Conservation (phyloP, 2,113 vertebrate genomes). For the Aldabrachelys gigantea region DNA sequence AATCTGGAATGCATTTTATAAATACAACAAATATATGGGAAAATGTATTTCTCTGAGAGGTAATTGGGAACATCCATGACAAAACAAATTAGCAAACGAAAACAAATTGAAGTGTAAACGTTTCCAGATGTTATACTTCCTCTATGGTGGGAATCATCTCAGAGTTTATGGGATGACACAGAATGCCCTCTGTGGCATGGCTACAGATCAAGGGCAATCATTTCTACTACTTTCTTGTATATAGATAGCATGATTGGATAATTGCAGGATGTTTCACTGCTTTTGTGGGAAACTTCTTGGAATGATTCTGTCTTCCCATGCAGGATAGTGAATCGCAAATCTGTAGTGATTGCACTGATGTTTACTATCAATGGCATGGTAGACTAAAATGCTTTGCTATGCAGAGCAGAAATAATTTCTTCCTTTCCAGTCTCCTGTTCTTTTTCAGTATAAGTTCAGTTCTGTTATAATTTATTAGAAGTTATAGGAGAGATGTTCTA, state of each 20-base stretch:
- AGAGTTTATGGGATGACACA: background rate
- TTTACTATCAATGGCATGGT: background rate
- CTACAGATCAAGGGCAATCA: background rate
- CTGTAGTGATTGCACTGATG: background rate
- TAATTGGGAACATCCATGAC: background rate
- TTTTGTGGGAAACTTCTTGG: background rate
- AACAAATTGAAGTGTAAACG: background rate
- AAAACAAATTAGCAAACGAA: background rate
- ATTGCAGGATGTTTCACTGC: background rate
- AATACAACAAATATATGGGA: constrained; percentile 4
- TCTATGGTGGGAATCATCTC: background rate
- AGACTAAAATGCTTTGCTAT: background rate
- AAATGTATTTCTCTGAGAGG: rapidly evolving
- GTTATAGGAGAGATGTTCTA: background rate
- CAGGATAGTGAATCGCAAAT: background rate
- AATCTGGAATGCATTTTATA: background rate
- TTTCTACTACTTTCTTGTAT: background rate
- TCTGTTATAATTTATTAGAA: background rate
- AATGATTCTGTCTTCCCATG: background rate
- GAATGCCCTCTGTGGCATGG: background rate
- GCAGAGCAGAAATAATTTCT: background rate
- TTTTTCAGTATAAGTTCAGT: background rate
- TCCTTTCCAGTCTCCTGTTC: background rate
- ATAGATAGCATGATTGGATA: background rate
- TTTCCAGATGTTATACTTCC: background rate